phyloP scores from a whole-genome alignment of 2,888 invertebrate genomes.

The Hypomecis atomaria region DNA sequence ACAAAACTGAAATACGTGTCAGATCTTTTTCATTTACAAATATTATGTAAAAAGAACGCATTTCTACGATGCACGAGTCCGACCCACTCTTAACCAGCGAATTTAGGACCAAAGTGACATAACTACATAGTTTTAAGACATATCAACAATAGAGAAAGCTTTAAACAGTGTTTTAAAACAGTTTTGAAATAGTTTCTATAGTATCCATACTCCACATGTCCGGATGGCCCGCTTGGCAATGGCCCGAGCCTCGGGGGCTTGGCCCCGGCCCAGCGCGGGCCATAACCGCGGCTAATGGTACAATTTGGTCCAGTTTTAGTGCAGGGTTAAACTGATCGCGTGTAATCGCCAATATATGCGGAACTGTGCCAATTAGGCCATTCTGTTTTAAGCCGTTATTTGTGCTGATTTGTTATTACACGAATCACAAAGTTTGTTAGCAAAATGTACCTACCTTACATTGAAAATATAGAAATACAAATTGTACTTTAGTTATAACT shows the following conservation, averaged over 20 bases:
- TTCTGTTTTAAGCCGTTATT: conserved; percentile 1
- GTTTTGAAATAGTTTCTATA: background rate
- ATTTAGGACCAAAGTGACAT: too few relatives aligned
- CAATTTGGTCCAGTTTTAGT: conserved; percentile 17
- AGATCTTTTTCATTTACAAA: too few relatives aligned
- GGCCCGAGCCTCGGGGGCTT: conserved; percentile 3
- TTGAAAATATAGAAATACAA: too few relatives aligned
- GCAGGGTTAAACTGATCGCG: conserved; percentile 19
- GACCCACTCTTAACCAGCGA: too few relatives aligned
- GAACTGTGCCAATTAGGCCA: conserved; percentile 15
- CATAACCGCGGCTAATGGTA: conserved; percentile 12
- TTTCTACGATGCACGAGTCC: too few relatives aligned
- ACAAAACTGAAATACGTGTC: too few relatives aligned
- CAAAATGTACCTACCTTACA: too few relatives aligned
- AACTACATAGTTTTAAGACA: too few relatives aligned
- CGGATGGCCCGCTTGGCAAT: conserved; percentile 4
- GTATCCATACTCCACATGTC: background rate
- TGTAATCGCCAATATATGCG: conserved; percentile 15
- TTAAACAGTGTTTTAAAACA: too few relatives aligned
- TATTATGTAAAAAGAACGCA: too few relatives aligned
- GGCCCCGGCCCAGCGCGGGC: conserved; percentile 8
- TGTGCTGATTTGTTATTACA: background rate
- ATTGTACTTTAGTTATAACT: too few relatives aligned
- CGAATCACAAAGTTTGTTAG: background rate
- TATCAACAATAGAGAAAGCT: too few relatives aligned